phyloP scores from a whole-genome alignment of 2,797 vertebrate species.

The Sebastes kiyomatsui region DNA sequence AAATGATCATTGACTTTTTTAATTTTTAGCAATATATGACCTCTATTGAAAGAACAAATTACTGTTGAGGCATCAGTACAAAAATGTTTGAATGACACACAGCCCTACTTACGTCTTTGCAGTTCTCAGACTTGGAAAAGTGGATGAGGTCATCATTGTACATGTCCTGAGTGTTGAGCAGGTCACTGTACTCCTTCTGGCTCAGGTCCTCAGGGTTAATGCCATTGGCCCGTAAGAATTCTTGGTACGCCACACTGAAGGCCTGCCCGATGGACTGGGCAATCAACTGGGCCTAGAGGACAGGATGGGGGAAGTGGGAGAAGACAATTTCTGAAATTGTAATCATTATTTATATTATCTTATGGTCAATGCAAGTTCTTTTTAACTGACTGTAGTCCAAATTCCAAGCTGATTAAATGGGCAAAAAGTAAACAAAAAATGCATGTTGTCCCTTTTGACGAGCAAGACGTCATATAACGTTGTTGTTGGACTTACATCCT shows the following conservation, averaged over 20 bases:
- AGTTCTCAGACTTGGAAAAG: slow-evolving; percentile 98
- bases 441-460: background rate
- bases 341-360: background rate
- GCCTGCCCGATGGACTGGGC: slow-evolving; percentile 97
- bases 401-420: background rate
- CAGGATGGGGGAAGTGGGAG: background rate
- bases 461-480: background rate
- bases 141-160: slow-evolving; percentile 97
- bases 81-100: background rate
- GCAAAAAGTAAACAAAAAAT: background rate
- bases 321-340: background rate
- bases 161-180: slow-evolving; percentile 97
- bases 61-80: background rate
- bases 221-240: slow-evolving; percentile 94
- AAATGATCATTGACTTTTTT: too few relatives aligned
- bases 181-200: slow-evolving; percentile 96
- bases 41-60: background rate
- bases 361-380: background rate
- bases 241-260: slow-evolving; percentile 96
- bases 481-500: slow-evolving; percentile 88
- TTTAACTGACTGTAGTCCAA: background rate
- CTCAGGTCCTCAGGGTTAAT: slow-evolving; percentile 97
- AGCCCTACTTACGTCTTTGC: slow-evolving; percentile 89
- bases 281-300: slow-evolving; percentile 90
- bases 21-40: too few relatives aligned